These are phyloP conservation scores for Ascidia mentula DNA, from an alignment of 23 tunicate genomes.

Conservation along the genomic window DNA sequence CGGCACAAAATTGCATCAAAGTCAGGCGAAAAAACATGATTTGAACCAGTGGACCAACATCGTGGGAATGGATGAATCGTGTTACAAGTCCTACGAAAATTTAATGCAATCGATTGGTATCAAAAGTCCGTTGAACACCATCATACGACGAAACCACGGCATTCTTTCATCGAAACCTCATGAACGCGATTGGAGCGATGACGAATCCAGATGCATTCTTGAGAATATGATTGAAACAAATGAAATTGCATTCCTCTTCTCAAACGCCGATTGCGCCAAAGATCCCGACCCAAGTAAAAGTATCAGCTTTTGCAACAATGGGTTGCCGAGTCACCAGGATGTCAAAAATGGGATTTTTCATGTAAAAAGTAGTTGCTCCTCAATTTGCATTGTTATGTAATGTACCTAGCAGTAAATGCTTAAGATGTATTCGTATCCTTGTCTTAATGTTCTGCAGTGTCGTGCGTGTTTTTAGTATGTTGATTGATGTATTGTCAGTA, in stretches of 20 bases:
- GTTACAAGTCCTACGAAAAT: not conserved
- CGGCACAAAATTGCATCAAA: too few relatives aligned
- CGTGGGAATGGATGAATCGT: not conserved
- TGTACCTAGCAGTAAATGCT: too few relatives aligned
- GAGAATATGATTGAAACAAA: not conserved
- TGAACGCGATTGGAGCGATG: not conserved
- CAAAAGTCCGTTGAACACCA: not conserved
- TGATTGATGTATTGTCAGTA: too few relatives aligned
- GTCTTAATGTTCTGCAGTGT: too few relatives aligned
- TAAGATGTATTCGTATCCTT: too few relatives aligned
- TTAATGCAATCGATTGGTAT: constrained; percentile 19
- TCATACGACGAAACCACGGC: not conserved
- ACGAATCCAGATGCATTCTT: not conserved
- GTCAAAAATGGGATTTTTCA: too few relatives aligned
- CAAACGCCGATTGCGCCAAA: not conserved
- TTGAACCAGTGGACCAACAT: too few relatives aligned
- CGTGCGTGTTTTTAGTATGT: too few relatives aligned
- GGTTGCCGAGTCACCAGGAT: too few relatives aligned
- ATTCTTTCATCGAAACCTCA: constrained; percentile 10
- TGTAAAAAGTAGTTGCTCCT: not conserved
- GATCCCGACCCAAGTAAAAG: not conserved
- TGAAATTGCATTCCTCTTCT: not conserved
- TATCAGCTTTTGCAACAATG: not conserved
- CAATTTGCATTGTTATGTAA: not conserved
- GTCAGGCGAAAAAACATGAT: too few relatives aligned